phyloP scores from a whole-genome alignment of 2,888 invertebrate species.

The Sarcophaga subvicina region DNA sequence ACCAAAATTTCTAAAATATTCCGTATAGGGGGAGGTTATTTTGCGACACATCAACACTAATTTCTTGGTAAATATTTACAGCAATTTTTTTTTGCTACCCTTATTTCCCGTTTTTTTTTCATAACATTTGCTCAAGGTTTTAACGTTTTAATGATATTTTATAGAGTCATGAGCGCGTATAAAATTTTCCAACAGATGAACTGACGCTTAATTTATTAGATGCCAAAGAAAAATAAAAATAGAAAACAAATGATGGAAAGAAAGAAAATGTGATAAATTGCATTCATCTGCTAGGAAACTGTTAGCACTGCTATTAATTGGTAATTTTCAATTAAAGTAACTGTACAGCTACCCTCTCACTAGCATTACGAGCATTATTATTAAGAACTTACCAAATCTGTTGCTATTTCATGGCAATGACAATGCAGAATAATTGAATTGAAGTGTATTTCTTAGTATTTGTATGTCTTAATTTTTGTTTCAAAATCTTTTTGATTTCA shows the following conservation, averaged over 20 bases:
- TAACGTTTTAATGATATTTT: slow-evolving; percentile 49
- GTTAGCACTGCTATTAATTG: slow-evolving; percentile 55
- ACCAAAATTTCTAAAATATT: not conserved
- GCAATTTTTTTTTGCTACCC: slow-evolving; percentile 42
- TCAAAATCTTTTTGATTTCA: not conserved
- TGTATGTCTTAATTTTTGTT: slow-evolving; percentile 19
- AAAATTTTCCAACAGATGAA: slow-evolving; percentile 44
- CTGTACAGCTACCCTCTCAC: not conserved
- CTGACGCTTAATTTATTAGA: slow-evolving; percentile 18
- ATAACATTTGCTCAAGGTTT: slow-evolving; percentile 39
- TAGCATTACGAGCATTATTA: not conserved
- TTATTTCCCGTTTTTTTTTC: slow-evolving; percentile 31
- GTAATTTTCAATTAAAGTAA: slow-evolving; percentile 58
- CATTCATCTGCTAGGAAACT: slow-evolving; percentile 67
- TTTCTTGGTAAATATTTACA: slow-evolving; percentile 53
- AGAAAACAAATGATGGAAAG: not conserved
- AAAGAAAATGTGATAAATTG: slow-evolving; percentile 66
- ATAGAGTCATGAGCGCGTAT: slow-evolving; percentile 52
- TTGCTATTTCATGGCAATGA: slow-evolving; percentile 43
- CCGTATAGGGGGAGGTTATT: slow-evolving; percentile 27
- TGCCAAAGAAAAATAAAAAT: not conserved
- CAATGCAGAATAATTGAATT: slow-evolving; percentile 10
- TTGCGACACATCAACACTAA: slow-evolving; percentile 62
- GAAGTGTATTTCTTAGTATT: slow-evolving; percentile 54
- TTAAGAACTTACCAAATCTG: slow-evolving; percentile 9